Evolutionary conservation across 2,113 vertebrate species (phyloP).

Genomic region (Holacanthus passer): DNA sequence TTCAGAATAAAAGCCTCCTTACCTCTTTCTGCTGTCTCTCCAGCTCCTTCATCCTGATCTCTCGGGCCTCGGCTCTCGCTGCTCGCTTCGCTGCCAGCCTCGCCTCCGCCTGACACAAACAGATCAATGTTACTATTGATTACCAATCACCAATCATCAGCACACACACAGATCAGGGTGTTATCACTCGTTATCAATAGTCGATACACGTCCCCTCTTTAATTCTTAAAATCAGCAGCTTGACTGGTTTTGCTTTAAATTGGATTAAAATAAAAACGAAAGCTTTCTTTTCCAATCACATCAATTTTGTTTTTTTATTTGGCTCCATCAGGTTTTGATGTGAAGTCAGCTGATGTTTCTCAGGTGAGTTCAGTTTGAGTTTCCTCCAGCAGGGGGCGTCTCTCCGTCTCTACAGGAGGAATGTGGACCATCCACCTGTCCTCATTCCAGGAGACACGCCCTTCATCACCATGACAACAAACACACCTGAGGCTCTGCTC

Average conservation of each 20-base stretch:
- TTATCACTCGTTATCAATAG: background rate
- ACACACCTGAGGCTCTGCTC: constrained; percentile 3
- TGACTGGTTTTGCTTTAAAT: too few species aligned
- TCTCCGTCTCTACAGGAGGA: constrained; percentile 5
- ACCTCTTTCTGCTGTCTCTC: constrained; percentile 96
- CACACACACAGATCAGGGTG: background rate
- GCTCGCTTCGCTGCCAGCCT: constrained; percentile 91
- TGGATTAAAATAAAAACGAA: too few species aligned
- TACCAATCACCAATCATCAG: too few species aligned
- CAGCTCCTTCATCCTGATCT: constrained; percentile 95
- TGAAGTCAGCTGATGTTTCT: too few species aligned
- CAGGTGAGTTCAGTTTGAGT: too few species aligned
- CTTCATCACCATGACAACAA: background rate
- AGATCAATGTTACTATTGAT: background rate
- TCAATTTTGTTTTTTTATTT: too few species aligned
- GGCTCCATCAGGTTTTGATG: too few species aligned
- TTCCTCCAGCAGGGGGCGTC: background rate
- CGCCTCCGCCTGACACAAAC: constrained; percentile 87
- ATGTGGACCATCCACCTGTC: constrained; percentile 28
- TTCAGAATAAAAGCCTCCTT: constrained; percentile 53
- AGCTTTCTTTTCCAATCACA: too few species aligned
- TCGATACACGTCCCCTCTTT: too few species aligned
- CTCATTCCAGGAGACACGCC: constrained; percentile 23
- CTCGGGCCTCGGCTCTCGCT: constrained; percentile 90
- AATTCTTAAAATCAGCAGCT: too few species aligned